Evolutionary conservation across 2,113 vertebrate species (phyloP).

Genomic region (Puntigrus tetrazona): DNA sequence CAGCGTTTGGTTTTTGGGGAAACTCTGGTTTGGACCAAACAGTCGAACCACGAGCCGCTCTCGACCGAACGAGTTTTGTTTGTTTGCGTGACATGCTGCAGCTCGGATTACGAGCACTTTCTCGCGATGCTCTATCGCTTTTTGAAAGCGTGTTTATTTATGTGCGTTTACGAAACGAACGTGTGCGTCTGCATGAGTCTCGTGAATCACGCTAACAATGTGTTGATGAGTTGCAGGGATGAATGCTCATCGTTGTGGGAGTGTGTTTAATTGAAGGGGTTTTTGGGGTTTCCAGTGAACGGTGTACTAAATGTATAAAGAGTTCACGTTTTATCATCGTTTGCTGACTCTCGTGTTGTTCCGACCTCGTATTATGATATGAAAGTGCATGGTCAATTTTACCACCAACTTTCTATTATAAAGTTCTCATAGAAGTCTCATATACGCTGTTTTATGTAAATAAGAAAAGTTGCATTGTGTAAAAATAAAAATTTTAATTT

Average conservation of each 20-base stretch:
- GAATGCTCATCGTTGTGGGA: slow-evolving; percentile 18
- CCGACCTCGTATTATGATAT: not conserved
- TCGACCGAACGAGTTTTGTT: not conserved
- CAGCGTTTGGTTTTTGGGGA: not conserved
- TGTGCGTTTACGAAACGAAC: not conserved
- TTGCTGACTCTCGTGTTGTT: not conserved
- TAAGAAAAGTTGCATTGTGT: not conserved
- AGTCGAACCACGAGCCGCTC: not conserved
- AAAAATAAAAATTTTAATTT: too few species aligned
- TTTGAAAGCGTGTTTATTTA: not conserved
- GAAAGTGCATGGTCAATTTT: not conserved
- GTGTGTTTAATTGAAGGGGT: slow-evolving; percentile 6
- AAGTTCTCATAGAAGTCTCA: not conserved
- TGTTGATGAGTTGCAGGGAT: not conserved
- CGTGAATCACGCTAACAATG: not conserved
- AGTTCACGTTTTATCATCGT: not conserved
- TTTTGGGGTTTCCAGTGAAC: not conserved
- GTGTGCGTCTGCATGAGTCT: not conserved
- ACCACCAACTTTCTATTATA: not conserved
- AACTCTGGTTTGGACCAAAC: not conserved
- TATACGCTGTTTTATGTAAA: not conserved
- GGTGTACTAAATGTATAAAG: too few species aligned
- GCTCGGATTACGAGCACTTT: not conserved
- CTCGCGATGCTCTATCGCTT: not conserved
- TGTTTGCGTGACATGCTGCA: not conserved